Conservation (phyloP, 2,113 vertebrate genomes). For the Onychorhynchus coronatus region DNA sequence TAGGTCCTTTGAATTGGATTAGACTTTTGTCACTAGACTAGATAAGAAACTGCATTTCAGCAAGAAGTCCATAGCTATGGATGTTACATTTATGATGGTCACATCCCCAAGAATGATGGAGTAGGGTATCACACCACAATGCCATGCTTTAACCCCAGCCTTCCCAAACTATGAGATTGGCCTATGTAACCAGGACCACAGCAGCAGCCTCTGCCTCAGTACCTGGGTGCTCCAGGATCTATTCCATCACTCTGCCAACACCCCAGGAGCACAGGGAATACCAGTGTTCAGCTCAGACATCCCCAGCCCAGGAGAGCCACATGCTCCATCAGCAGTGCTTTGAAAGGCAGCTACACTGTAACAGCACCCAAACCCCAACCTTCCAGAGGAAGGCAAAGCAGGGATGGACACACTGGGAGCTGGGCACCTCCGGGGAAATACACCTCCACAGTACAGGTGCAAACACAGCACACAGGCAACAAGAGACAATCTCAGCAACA, state of each 20-base stretch:
- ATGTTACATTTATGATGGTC: too few relatives aligned
- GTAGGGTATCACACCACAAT: not conserved
- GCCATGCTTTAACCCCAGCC: not conserved
- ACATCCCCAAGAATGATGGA: too few relatives aligned
- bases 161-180: not conserved
- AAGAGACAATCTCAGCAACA: not conserved
- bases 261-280: not conserved
- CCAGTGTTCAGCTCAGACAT: not conserved
- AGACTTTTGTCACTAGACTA: too few relatives aligned
- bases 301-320: not conserved
- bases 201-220: not conserved
- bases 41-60: too few relatives aligned
- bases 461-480: not conserved
- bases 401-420: not conserved
- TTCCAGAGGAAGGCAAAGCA: not conserved
- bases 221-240: too few relatives aligned
- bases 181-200: not conserved
- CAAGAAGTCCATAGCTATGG: too few relatives aligned
- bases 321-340: not conserved
- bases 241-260: not conserved
- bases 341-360: not conserved
- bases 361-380: not conserved
- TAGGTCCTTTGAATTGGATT: too few relatives aligned
- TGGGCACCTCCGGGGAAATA: not conserved
- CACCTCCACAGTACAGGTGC: not conserved